phyloP scores from a whole-genome alignment of 2,113 vertebrate species.

The Neomonachus schauinslandi region DNA sequence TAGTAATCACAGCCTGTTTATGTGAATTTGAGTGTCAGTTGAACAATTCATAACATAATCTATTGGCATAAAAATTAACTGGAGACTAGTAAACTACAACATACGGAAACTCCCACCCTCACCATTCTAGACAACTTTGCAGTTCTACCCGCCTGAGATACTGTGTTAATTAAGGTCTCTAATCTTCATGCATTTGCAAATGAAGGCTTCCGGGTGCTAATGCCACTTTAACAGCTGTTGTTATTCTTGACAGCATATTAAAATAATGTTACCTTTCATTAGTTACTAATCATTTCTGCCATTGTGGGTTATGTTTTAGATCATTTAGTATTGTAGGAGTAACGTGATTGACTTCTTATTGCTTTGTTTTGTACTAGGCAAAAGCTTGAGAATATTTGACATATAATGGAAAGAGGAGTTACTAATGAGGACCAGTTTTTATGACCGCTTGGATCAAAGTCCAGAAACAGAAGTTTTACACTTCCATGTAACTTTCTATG shows the following conservation, averaged over 20 bases:
- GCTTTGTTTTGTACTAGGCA: constrained; percentile 56
- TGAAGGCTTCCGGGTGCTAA: neutral
- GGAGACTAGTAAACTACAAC: neutral
- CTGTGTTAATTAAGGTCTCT: neutral
- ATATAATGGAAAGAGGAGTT: constrained; percentile 17
- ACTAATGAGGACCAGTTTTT: constrained; percentile 44
- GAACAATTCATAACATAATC: neutral
- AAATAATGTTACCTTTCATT: constrained; percentile 14
- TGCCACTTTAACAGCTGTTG: neutral
- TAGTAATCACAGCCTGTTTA: neutral
- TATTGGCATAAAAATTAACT: neutral
- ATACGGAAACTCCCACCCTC: neutral
- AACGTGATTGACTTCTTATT: constrained; percentile 28
- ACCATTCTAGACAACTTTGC: neutral
- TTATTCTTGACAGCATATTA: constrained; percentile 11
- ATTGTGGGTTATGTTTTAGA: neutral
- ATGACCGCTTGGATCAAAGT: constrained; percentile 74
- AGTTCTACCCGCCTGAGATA: neutral
- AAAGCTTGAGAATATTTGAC: constrained; percentile 49
- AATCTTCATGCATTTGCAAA: neutral
- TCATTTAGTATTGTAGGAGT: neutral
- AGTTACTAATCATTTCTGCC: neutral
- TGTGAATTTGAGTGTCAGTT: neutral
- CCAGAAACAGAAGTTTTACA: constrained; percentile 64
- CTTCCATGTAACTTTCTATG: neutral